Percentiles rank a stretch among this genome's conserved stretches.
These are phyloP conservation scores for Agrypnus murinus DNA, from an alignment of 2,888 invertebrate species.

Conservation along the genomic window DNA sequence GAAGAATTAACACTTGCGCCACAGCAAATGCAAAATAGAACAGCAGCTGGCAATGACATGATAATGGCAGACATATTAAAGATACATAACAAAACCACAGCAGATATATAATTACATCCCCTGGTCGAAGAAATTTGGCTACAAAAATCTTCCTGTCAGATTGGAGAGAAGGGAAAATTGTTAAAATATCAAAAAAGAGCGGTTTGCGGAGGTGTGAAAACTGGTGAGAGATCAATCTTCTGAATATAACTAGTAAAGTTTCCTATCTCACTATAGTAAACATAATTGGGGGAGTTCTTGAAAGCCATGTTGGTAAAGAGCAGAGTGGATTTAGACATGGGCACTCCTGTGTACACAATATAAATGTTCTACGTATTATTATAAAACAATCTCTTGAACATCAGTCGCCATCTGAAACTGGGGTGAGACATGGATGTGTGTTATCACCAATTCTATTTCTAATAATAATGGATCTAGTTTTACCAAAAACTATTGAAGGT, in stretches of 20 bases:
- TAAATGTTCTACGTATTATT: background rate
- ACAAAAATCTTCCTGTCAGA: no score
- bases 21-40: no score
- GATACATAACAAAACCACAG: no score
- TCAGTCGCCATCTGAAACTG: background rate
- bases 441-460: constrained; percentile 1
- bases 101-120: no score
- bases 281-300: background rate
- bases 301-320: constrained; percentile 2
- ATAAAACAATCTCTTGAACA: background rate
- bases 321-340: constrained; percentile 3
- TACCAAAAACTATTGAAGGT: background rate
- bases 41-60: no score
- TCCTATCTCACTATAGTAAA: background rate
- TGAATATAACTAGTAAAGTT: constrained; percentile 6
- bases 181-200: no score
- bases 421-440: background rate
- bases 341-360: background rate
- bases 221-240: no score
- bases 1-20: no score
- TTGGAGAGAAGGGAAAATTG: no score
- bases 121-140: no score
- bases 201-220: no score
- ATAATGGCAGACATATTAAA: no score
- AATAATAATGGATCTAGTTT: background rate